These are phyloP conservation scores for Macrosoma leucophasiata DNA, from an alignment of 2,888 invertebrate species.

Conservation along the genomic window DNA sequence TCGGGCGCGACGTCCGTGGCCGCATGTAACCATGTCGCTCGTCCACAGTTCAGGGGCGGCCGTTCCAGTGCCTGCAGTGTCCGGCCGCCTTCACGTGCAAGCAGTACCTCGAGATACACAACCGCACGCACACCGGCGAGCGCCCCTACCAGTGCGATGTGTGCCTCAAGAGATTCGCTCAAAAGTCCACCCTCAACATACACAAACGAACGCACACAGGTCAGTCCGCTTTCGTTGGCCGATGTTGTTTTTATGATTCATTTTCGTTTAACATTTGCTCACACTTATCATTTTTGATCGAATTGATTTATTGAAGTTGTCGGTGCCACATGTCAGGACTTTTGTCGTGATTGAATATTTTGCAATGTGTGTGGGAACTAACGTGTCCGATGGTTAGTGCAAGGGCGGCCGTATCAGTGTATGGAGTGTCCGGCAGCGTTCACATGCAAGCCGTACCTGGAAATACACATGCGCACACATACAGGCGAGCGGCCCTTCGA, in stretches of 20 bases:
- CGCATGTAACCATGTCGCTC: no score
- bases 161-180: slow-evolving; percentile 87
- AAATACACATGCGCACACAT: slow-evolving; percentile 79
- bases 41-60: slow-evolving; percentile 72
- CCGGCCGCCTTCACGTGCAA: slow-evolving; percentile 77
- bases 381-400: slow-evolving; percentile 47
- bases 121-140: slow-evolving; percentile 74
- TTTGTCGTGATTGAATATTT: slow-evolving; percentile 31
- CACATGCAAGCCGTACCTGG: slow-evolving; percentile 77
- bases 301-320: slow-evolving; percentile 44
- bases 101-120: slow-evolving; percentile 74
- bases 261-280: no score
- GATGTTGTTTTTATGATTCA: no score
- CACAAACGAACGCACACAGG: slow-evolving; percentile 87
- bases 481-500: slow-evolving; percentile 74
- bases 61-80: slow-evolving; percentile 77
- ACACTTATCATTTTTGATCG: slow-evolving; percentile 11
- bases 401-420: slow-evolving; percentile 75
- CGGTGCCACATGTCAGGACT: slow-evolving; percentile 61
- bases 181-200: slow-evolving; percentile 87
- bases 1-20: no score
- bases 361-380: slow-evolving; percentile 9
- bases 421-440: slow-evolving; percentile 76
- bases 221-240: slow-evolving; percentile 40
- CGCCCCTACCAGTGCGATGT: slow-evolving; percentile 81